Base-by-base conservation (phyloP, 2,888 invertebrate species). In the Meteorus colon region DNA sequence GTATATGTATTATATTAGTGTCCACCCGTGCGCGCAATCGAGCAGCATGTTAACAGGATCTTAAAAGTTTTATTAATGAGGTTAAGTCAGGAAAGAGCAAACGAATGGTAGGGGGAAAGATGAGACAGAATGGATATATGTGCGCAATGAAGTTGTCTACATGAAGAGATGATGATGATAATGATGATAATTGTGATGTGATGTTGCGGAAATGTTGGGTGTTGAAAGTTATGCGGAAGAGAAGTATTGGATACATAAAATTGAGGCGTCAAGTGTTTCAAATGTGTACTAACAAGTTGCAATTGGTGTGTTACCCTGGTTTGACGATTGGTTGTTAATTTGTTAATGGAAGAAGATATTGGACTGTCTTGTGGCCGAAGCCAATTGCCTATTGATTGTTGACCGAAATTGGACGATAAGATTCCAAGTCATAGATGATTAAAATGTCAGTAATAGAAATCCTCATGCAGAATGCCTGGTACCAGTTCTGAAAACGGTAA, bases 131-230 rank as follows among this genome's bases (percentile, higher is more conserved):
- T 41, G 8, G 16, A n/a, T 5, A n/a, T 48, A 8, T 41, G 4
- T 2, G 1, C 37, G 84, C 84, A 87, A 89, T 89, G 86, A 88
- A 89, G 88, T 87, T 88, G 87, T 89, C 84, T 63, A 55, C 19
- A 55, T 55, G n/a, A 55, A 6, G 5, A 55, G 5, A 55, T 31
- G n/a, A 55, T 31, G 29, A 19, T 31, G 29, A 19, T 48, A 45
- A 51, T 55, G 27, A 69, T 31, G 27, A 29, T 69, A 48, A 69
- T 48, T 55, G 5, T n/a, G 5, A n/a, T 69, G 45, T 37, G 19
- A 10, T n/a, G 16, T 55, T 19, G 68, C 19, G 5, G 34, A n/a
- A 5, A 24, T 31, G 41, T n/a, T 24, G 27, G 45, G 29, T 48
- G 45, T 4, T 31, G n/a, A 14, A 55, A 31, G 48, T 69, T 65